Percentiles rank a stretch among this genome's conserved stretches.
These are phyloP conservation scores for Cebus imitator DNA, from an alignment of 2,113 vertebrate genomes.

Conservation along the genomic window DNA sequence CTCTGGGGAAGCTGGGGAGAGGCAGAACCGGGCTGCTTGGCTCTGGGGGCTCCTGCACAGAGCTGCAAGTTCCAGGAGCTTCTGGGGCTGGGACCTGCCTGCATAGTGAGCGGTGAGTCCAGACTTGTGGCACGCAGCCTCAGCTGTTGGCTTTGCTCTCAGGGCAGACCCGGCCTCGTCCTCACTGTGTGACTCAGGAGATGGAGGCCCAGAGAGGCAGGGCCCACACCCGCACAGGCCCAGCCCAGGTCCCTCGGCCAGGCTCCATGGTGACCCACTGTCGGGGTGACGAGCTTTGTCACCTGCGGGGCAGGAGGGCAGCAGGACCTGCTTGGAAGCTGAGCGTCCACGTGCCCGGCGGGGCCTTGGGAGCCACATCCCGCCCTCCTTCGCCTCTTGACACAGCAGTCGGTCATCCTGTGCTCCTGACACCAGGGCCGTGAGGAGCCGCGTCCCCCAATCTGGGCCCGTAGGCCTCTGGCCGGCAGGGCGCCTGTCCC, in stretches of 20 bases:
- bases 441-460: fast-evolving
- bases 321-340: not conserved
- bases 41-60: not conserved
- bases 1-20: not conserved
- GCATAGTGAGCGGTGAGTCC: not conserved
- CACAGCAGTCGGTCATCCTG: fast-evolving
- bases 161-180: not conserved
- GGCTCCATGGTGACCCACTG: fast-evolving
- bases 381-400: not conserved
- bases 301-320: not conserved
- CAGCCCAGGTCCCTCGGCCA: fast-evolving
- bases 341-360: fast-evolving
- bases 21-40: not conserved
- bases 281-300: not conserved
- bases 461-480: not conserved
- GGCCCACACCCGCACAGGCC: not conserved
- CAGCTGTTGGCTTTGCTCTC: too few species aligned
- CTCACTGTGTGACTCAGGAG: too few species aligned
- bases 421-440: too few species aligned
- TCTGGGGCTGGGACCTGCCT: not conserved
- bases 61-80: not conserved
- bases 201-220: not conserved
- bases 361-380: fast-evolving
- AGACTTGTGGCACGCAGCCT: not conserved
- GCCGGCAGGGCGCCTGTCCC: not conserved